Evolutionary conservation across 2,113 vertebrate genomes (phyloP).

Genomic region (Notechis scutatus): DNA sequence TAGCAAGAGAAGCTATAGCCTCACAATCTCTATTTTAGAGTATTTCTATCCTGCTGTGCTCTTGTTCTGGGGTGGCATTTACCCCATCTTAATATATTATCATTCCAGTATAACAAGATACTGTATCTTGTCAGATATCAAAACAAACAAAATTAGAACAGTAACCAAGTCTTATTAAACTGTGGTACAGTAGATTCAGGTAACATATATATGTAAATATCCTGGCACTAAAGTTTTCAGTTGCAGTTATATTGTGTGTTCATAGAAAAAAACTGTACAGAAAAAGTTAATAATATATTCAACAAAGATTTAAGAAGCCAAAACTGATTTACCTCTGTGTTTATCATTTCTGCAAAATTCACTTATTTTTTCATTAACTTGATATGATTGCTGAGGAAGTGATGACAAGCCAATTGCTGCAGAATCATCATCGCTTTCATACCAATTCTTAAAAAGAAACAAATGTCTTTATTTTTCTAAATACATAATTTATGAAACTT

Average conservation of each 20-base stretch:
- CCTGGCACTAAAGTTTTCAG: neutral
- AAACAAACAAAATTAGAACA: neutral
- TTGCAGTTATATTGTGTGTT: neutral
- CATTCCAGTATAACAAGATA: neutral
- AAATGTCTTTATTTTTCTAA: neutral
- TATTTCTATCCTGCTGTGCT: neutral
- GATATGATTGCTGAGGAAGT: neutral
- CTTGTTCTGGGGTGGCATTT: neutral
- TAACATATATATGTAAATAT: neutral
- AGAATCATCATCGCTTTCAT: slow-evolving; percentile 38
- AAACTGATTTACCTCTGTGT: slow-evolving; percentile 68
- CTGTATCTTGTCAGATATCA: neutral
- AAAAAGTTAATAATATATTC: neutral
- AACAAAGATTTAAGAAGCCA: neutral
- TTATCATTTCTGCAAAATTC: slow-evolving; percentile 68
- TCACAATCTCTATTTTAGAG: neutral
- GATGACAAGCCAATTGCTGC: too few species aligned
- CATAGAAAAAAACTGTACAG: neutral
- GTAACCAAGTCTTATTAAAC: neutral
- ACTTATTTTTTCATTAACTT: slow-evolving; percentile 50
- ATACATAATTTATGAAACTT: neutral
- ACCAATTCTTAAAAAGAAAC: slow-evolving; percentile 71
- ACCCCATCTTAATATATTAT: neutral
- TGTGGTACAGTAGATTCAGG: neutral
- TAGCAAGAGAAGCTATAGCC: neutral